Percentiles rank a stretch among this genome's conserved stretches.
These are phyloP conservation scores for Smithornis capensis DNA, from an alignment of 2,113 vertebrate species.

Conservation along the genomic window DNA sequence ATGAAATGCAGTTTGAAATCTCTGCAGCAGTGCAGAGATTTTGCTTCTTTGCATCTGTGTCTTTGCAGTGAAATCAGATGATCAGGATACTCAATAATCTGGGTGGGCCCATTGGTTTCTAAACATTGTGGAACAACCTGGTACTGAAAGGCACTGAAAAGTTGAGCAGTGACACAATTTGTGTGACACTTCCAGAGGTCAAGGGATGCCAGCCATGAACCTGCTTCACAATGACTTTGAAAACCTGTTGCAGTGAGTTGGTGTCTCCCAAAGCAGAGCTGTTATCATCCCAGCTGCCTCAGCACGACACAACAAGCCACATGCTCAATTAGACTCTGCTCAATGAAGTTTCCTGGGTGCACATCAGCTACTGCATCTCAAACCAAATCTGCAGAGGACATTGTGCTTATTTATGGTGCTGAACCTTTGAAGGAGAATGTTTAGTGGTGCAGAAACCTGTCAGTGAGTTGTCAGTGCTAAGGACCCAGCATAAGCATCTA, in stretches of 20 bases:
- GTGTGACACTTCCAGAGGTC: neutral
- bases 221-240: neutral
- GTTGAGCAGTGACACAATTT: neutral
- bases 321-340: neutral
- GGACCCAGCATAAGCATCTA: neutral
- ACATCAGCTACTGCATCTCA: neutral
- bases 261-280: neutral
- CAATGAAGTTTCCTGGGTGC: neutral
- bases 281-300: neutral
- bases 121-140: neutral
- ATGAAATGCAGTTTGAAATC: neutral
- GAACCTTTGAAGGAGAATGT: neutral
- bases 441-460: neutral
- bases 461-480: neutral
- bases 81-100: neutral
- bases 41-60: neutral
- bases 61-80: neutral
- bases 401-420: neutral
- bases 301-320: neutral
- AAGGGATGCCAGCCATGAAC: neutral
- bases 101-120: neutral
- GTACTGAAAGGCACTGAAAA: neutral
- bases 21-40: neutral
- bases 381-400: neutral
- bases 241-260: neutral